phyloP scores from a whole-genome alignment of 2,113 vertebrate species.

The Gymnobelideus leadbeateri region DNA sequence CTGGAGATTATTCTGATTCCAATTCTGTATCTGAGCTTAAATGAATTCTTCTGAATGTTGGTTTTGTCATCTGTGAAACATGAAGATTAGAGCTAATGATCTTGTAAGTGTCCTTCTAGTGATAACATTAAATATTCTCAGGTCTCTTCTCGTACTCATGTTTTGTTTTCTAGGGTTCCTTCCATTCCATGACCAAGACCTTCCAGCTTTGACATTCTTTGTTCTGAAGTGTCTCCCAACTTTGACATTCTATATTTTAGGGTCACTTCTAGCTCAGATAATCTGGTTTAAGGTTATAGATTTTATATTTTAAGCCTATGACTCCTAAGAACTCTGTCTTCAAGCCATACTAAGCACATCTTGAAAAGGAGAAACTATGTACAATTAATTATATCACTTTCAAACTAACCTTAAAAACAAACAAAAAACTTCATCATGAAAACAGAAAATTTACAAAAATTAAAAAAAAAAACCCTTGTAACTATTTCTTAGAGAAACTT shows the following conservation, averaged over 20 bases:
- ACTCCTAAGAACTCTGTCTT: not conserved
- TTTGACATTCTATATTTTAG: not conserved
- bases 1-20: not conserved
- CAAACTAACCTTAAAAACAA: too few species aligned
- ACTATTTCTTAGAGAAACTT: not conserved
- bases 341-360: not conserved
- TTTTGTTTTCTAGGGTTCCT: not conserved
- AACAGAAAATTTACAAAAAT: not conserved
- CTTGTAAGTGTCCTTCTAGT: not conserved
- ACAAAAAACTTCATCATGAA: too few species aligned
- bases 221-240: not conserved
- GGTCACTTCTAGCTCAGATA: not conserved
- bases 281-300: not conserved
- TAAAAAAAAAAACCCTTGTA: not conserved
- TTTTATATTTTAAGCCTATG: not conserved
- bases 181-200: not conserved
- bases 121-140: not conserved
- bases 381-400: too few species aligned
- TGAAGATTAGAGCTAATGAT: not conserved
- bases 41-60: not conserved
- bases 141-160: not conserved
- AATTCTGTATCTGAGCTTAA: not conserved
- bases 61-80: not conserved
- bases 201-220: not conserved
- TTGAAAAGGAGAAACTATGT: too few species aligned